These are phyloP conservation scores for Tinamus major DNA, from an alignment of 2,797 vertebrate species.

Conservation along the genomic window DNA sequence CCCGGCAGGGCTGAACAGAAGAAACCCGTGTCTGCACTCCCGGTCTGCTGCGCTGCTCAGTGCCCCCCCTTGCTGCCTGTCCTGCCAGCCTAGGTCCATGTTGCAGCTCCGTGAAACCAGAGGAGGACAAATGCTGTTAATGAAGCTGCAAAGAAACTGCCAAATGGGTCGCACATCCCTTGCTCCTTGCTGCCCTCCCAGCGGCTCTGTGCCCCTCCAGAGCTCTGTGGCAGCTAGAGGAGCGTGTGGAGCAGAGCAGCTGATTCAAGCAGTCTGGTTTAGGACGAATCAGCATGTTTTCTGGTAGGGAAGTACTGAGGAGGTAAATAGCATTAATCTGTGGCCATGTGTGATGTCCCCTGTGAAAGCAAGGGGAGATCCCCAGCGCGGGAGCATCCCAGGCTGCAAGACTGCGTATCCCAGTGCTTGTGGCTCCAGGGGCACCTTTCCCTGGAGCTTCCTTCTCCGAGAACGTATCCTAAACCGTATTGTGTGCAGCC, in stretches of 20 bases:
- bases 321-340: not conserved
- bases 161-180: fast-evolving
- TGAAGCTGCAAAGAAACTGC: not conserved
- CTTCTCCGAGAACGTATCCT: not conserved
- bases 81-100: not conserved
- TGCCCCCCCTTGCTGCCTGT: not conserved
- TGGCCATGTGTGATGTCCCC: not conserved
- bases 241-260: not conserved
- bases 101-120: not conserved
- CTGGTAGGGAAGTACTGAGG: not conserved
- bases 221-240: not conserved
- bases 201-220: not conserved
- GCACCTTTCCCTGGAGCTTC: not conserved
- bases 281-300: not conserved
- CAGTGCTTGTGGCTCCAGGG: not conserved
- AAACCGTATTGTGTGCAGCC: fast-evolving
- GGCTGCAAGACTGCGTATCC: not conserved
- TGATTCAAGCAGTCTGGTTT: not conserved
- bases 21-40: not conserved
- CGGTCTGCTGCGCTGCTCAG: fast-evolving
- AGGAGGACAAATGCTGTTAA: not conserved
- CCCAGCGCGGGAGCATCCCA: not conserved
- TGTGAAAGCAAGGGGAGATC: not conserved
- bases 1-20: not conserved
- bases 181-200: not conserved